Evolutionary conservation across 2,888 invertebrate genomes (phyloP).

Genomic region (Idaea aversata): DNA sequence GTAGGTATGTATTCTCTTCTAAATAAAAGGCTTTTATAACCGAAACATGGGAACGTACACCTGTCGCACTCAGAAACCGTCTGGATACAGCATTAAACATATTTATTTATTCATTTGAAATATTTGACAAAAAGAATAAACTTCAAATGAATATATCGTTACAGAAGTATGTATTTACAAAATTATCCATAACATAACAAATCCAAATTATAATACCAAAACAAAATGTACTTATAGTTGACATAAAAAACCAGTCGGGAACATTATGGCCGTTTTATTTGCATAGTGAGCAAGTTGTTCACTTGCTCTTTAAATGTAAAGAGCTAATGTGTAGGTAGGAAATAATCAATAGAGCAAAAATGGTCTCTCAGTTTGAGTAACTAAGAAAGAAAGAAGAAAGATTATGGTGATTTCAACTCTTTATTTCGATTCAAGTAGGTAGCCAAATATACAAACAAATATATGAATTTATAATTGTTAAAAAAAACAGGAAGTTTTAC

Average conservation of each 20-base stretch:
- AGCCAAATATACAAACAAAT: not conserved
- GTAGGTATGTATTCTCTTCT: constrained; percentile 44
- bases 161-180: constrained; percentile 8
- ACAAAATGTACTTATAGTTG: not conserved
- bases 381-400: constrained; percentile 37
- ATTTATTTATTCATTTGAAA: constrained; percentile 36
- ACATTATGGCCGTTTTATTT: constrained; percentile 45
- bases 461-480: not conserved
- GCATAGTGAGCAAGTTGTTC: constrained; percentile 58
- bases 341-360: constrained; percentile 46
- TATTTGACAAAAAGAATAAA: constrained; percentile 16
- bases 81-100: constrained; percentile 44
- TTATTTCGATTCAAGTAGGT: constrained; percentile 7
- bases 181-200: constrained; percentile 13
- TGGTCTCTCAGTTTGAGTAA: constrained; percentile 45
- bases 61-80: constrained; percentile 53
- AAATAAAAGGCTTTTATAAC: constrained; percentile 53
- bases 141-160: constrained; percentile 5
- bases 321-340: constrained; percentile 51
- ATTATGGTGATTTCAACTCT: constrained; percentile 32
- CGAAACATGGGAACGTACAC: constrained; percentile 61
- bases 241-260: not conserved
- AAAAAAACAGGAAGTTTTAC: not conserved
- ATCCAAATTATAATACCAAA: constrained; percentile 24
- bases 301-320: constrained; percentile 55